phyloP scores from a whole-genome alignment of 1,140 invertebrate species.

The Euschistus heros region DNA sequence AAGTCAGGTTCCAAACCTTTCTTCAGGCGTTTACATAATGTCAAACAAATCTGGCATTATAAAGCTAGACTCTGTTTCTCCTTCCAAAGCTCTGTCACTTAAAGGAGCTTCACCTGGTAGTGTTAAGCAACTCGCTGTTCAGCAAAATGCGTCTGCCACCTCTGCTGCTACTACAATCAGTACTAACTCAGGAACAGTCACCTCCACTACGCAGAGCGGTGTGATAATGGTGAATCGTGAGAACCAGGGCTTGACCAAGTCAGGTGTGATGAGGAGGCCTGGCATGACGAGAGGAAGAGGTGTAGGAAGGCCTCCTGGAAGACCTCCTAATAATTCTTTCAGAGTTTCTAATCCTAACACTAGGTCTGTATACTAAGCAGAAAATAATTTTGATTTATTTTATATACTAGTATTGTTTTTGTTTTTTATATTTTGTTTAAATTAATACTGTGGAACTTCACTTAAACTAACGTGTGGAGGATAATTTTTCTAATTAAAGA shows the following conservation, averaged over 20 bases:
- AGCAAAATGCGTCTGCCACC: not conserved
- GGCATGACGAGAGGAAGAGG: not conserved
- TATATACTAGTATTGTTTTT: too few species aligned
- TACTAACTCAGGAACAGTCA: not conserved
- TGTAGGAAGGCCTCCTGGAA: constrained; percentile 11
- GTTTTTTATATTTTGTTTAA: too few species aligned
- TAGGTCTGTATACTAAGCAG: not conserved
- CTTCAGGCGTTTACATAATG: constrained; percentile 44
- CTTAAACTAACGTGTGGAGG: too few species aligned
- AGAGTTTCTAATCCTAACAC: constrained; percentile 17
- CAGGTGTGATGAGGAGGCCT: constrained; percentile 21
- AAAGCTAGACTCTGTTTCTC: constrained; percentile 29
- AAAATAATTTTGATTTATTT: too few species aligned
- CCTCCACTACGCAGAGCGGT: constrained; percentile 1
- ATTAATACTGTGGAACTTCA: too few species aligned
- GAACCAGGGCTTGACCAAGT: constrained; percentile 8
- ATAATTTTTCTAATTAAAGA: too few species aligned
- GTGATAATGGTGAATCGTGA: constrained; percentile 17
- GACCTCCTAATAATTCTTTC: not conserved
- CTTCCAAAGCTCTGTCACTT: constrained; percentile 25
- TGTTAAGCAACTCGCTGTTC: constrained; percentile 18
- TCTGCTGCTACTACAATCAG: not conserved
- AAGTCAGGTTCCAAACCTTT: constrained; percentile 57
- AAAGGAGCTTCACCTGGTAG: constrained; percentile 10
- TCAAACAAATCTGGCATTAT: constrained; percentile 48